Evolutionary conservation across 2,888 invertebrate species (phyloP), one percentile per base, ranked within the genome.

Genomic region (Ectemnius lituratus): DNA sequence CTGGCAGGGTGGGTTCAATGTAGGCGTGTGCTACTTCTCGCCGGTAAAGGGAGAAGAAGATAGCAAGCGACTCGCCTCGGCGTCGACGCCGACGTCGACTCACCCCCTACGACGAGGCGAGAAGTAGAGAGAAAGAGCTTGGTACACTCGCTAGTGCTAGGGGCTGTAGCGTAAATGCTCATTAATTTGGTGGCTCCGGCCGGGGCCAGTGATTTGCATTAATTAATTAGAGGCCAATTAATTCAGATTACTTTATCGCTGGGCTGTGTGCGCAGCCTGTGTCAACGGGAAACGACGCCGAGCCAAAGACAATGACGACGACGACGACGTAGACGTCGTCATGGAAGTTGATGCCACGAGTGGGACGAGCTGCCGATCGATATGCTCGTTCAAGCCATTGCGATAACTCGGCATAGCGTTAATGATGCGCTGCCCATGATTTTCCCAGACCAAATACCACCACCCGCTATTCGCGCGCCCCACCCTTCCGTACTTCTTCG

Each of bases 181-280:
- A 73, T 82, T 80, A 79, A 78, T 76, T 80, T 69, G 68, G 61
- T 62, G 74, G 70, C 73, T 73, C 70, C 66, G 49, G 66, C 23
- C 70, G 74, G 70, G 68, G 67, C 70, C 58, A 37, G 76, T 66
- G 79, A 84, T 84, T 81, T 82, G 77, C 81, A 81, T 85, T 84
- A 78, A 82, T 84, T 82, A 85, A 85, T 84, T 81, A 75, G 78
- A 72, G 77, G 67, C 79, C 81, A 83, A 84, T 84, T 84, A 83
- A 82, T 83, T 84, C 78, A 75, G 76, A 85, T 85, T 81, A 82
- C 82, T 83, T 85, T 82, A 83, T 82, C 83, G 68, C 76, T 63
- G 67, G 62, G 59, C 47, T 70, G 66, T 78, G 64, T 72, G 73
- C 71, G 75, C 62, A 75, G 71, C 62, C 63, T 57, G 68, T 71